These are phyloP conservation scores for Pollenia labialis DNA, from an alignment of 2,888 invertebrate species.

Conservation along the genomic window DNA sequence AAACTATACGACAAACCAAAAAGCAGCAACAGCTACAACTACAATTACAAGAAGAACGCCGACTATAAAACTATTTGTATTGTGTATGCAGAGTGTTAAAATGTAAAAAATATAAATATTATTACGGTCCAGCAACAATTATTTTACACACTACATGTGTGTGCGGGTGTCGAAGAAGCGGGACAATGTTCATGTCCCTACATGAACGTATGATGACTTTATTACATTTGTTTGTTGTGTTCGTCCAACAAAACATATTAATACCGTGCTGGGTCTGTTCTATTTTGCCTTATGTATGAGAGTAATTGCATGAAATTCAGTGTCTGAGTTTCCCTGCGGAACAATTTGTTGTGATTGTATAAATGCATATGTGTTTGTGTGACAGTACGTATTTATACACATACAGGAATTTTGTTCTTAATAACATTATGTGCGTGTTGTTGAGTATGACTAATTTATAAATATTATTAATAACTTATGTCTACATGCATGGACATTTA, in stretches of 20 bases:
- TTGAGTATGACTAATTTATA: conserved; percentile 69
- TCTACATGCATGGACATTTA: conserved; percentile 26
- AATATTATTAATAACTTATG: conserved; percentile 68
- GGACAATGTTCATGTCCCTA: conserved; percentile 8
- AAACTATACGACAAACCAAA: conserved; percentile 45
- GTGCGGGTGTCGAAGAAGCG: neutral
- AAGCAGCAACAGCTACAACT: conserved; percentile 36
- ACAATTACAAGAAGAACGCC: conserved; percentile 1
- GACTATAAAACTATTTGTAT: conserved; percentile 54
- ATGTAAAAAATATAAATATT: conserved; percentile 30
- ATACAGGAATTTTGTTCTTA: conserved; percentile 5
- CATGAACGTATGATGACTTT: conserved; percentile 45
- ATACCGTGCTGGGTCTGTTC: neutral
- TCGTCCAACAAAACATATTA: neutral
- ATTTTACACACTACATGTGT: neutral
- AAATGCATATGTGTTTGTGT: conserved; percentile 7
- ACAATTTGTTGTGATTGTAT: conserved; percentile 67
- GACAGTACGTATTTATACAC: neutral
- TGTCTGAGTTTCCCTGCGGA: conserved; percentile 56
- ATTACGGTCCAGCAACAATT: conserved; percentile 39
- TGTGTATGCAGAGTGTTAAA: conserved; percentile 9
- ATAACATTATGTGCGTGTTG: conserved; percentile 30
- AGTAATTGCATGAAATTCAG: conserved; percentile 39
- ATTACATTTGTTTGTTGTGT: conserved; percentile 25
- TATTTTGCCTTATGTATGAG: conserved; percentile 19